Evolutionary conservation across 2,797 vertebrate species (phyloP).

Genomic region (Hafferia zeledoni): DNA sequence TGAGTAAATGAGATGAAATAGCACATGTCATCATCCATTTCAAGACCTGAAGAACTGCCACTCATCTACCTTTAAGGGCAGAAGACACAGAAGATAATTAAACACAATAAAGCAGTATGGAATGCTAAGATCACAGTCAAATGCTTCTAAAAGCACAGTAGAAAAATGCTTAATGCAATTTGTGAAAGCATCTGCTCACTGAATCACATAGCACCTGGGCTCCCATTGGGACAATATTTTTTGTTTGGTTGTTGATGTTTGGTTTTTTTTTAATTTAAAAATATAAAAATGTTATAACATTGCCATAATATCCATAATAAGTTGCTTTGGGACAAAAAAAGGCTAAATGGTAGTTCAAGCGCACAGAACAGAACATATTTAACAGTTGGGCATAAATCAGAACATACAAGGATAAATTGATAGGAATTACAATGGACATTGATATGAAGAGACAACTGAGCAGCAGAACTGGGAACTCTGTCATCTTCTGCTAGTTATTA

Average conservation of each 20-base stretch:
- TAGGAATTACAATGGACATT: neutral
- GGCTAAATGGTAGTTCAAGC: neutral
- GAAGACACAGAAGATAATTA: neutral
- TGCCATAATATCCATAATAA: neutral
- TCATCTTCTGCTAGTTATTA: neutral
- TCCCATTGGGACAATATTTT: neutral
- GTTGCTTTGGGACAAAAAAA: neutral
- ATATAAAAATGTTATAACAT: neutral
- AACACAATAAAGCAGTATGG: neutral
- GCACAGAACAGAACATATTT: neutral
- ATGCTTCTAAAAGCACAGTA: neutral
- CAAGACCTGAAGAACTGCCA: slow-evolving; percentile 10
- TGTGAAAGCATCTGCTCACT: neutral
- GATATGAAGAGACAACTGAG: neutral
- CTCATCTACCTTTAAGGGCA: neutral
- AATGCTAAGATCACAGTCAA: neutral
- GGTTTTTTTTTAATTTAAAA: neutral
- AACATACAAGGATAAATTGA: neutral
- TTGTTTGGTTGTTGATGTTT: neutral
- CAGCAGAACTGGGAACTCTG: neutral
- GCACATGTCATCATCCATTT: neutral
- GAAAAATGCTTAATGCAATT: neutral
- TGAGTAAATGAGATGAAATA: slow-evolving; percentile 31
- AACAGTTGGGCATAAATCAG: neutral
- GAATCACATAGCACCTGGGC: neutral